Evolutionary conservation across 2,888 invertebrate species (phyloP).

Genomic region (Lapara coniferarum): DNA sequence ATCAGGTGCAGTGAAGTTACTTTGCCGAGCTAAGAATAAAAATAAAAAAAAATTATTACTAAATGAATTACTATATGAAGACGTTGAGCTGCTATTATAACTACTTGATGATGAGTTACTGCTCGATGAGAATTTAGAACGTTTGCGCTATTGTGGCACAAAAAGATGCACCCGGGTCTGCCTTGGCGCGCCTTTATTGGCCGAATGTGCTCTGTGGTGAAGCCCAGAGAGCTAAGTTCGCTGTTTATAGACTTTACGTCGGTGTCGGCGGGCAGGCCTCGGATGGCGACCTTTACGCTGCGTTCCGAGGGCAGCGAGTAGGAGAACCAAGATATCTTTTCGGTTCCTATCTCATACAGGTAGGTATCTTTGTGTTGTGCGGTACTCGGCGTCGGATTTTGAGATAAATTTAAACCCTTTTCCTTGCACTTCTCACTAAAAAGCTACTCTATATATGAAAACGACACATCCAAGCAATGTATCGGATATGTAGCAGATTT

Average conservation of each 20-base stretch:
- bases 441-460: no score
- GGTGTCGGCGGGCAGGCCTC: conserved; percentile 4
- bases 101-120: no score
- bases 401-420: no score
- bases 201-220: conserved; percentile 1
- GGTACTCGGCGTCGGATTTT: no score
- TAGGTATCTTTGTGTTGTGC: conserved; percentile 30
- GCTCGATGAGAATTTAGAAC: no score
- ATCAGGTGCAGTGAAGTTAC: no score
- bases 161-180: no score
- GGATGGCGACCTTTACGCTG: conserved; percentile 31
- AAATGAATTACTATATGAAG: no score
- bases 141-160: no score
- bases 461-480: background rate
- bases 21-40: no score
- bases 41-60: no score
- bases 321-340: conserved; percentile 32
- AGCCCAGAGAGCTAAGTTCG: background rate
- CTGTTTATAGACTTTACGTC: background rate
- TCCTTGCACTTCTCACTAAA: background rate
- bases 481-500: background rate
- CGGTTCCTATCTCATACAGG: background rate
- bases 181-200: conserved; percentile 25
- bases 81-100: no score
- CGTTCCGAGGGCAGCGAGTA: conserved; percentile 31